Base-by-base conservation (phyloP, 2,113 vertebrate species). In the Plotosus lineatus region DNA sequence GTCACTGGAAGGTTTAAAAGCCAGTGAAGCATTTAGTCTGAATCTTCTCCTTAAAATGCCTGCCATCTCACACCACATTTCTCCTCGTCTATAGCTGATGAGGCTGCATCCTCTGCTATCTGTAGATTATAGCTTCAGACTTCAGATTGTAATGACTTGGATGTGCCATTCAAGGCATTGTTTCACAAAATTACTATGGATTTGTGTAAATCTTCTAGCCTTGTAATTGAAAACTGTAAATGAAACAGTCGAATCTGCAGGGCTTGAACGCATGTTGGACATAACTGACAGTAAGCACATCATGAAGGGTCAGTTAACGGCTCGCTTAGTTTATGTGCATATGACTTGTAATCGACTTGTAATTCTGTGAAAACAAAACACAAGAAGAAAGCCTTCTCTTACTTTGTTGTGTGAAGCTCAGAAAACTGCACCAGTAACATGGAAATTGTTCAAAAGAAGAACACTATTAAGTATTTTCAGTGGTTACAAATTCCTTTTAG, bases 141-240 rank as follows among this genome's bases (percentile, higher is more conserved):
- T 19, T 7, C 28, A 40, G 50, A 38, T 53, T n/a, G 19, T 53
- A 21, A 55, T 75, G 48, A 4, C 72, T 17, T 15, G 11, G 6
- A 75, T 75, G 51, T 75, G 44, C 14, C 68, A 72, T 33, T 50
- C 44, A 40, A 38, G 51, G 50, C 56, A 56, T 55, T 75, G 72
- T 75, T 75, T 75, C 72, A 38, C 50, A 75, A 56, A 75, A 75
- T 75, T 23, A 75, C 72, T 75, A 75, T 75, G 50, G 72, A 75
- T 75, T 75, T 75, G 26, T 33, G 72, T 75, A 75, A 75, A 75
- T 75, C 50, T 40, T 55, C 5, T 38, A 8, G 50, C 50, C 50
- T 75, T 55, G 72, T 38, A 56, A 75, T 75, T 75, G 72, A 55
- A 55, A 68, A n/a, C 31, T 7, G 23, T 55, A 75, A 75, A 55